Conservation (phyloP, 1,140 invertebrate species). For the Ganaspis sp. region DNA sequence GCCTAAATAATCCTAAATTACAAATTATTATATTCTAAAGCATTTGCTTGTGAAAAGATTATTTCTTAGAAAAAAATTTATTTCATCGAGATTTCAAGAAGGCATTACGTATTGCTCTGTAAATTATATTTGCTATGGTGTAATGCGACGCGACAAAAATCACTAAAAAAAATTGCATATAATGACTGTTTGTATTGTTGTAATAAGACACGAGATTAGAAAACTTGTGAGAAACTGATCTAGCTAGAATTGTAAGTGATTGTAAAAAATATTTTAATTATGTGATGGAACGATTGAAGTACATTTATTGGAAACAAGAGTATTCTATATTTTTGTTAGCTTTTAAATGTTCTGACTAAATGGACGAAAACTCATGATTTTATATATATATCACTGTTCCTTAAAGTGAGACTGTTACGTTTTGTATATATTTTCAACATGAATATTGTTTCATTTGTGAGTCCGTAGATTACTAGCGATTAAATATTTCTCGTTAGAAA, state of each 20-base stretch:
- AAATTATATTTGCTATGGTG: slow-evolving; percentile 44
- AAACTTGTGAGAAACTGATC: slow-evolving; percentile 12
- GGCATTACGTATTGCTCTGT: slow-evolving; percentile 52
- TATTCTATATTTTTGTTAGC: slow-evolving; percentile 66
- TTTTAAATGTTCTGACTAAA: slow-evolving; percentile 48
- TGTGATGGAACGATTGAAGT: slow-evolving; percentile 48
- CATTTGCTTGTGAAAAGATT: too few species aligned
- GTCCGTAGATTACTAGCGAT: neutral
- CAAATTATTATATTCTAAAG: too few species aligned
- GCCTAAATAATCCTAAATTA: too few species aligned
- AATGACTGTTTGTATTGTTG: slow-evolving; percentile 65
- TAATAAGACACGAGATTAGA: slow-evolving; percentile 58
- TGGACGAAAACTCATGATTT: slow-evolving; percentile 54
- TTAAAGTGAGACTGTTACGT: slow-evolving; percentile 5
- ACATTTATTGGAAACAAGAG: slow-evolving; percentile 55
- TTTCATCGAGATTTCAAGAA: slow-evolving; percentile 34
- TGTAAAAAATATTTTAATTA: slow-evolving; percentile 65
- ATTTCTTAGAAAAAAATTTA: too few species aligned
- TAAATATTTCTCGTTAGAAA: slow-evolving; percentile 6
- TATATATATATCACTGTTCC: slow-evolving; percentile 50
- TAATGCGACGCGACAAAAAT: slow-evolving; percentile 34
- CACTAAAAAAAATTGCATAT: slow-evolving; percentile 34
- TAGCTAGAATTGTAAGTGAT: slow-evolving; percentile 48
- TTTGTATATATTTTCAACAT: slow-evolving; percentile 36
- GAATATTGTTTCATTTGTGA: neutral